Percentiles rank a stretch among this genome's conserved stretches.
phyloP scores from a whole-genome alignment of 2,113 vertebrate species.

The Diadophis punctatus region DNA sequence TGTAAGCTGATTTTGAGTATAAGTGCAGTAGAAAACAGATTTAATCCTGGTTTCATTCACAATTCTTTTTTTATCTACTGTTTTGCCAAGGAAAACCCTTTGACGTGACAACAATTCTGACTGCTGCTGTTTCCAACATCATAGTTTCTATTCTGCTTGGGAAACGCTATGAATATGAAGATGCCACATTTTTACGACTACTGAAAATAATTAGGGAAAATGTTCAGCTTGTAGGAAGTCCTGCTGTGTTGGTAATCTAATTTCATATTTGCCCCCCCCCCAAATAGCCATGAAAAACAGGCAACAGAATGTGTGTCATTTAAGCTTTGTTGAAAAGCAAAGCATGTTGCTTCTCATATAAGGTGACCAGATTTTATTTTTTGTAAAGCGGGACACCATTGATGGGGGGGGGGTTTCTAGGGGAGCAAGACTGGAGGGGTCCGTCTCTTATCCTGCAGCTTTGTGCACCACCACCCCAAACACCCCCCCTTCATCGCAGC shows the following conservation, averaged over 20 bases:
- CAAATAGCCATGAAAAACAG: background rate
- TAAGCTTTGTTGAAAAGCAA: background rate
- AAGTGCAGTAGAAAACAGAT: background rate
- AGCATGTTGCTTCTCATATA: background rate
- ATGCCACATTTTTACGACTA: constrained; percentile 48
- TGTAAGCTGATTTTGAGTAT: background rate
- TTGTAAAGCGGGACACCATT: too few relatives aligned
- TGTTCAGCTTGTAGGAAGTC: constrained; percentile 8
- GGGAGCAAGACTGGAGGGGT: too few relatives aligned
- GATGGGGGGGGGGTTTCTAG: too few relatives aligned
- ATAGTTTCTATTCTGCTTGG: constrained; percentile 56
- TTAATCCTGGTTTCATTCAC: background rate
- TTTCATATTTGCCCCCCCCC: background rate
- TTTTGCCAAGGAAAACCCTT: constrained; percentile 44
- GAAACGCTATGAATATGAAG: constrained; percentile 53
- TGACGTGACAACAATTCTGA: constrained; percentile 42
- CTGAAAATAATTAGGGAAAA: constrained; percentile 42
- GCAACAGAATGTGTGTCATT: background rate
- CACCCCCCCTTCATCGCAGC: too few relatives aligned
- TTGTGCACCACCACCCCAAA: too few relatives aligned
- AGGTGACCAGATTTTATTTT: too few relatives aligned
- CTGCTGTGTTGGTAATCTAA: constrained; percentile 35
- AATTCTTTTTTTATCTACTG: background rate
- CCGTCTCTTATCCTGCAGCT: too few relatives aligned
- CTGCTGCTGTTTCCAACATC: constrained; percentile 48